Conservation (phyloP, 2,797 vertebrate genomes). For the Tiaroga cobitis region DNA sequence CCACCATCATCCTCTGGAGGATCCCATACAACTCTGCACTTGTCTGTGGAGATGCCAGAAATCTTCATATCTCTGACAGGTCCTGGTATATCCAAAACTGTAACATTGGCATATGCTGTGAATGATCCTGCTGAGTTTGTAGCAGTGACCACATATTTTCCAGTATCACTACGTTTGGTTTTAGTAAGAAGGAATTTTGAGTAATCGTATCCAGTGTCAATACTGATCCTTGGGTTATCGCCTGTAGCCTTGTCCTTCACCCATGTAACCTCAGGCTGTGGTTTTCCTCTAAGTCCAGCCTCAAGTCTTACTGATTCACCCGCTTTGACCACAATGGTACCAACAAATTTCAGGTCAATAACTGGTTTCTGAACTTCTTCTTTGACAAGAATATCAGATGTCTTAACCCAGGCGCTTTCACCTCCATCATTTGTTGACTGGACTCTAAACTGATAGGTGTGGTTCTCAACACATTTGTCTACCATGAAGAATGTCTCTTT, state of each 20-base stretch:
- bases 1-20: constrained; percentile 95
- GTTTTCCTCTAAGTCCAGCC: constrained; percentile 94
- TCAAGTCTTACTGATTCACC: constrained; percentile 95
- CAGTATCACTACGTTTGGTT: constrained; percentile 89
- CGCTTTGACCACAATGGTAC: constrained; percentile 89
- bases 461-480: constrained; percentile 91
- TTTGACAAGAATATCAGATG: constrained; percentile 90
- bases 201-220: constrained; percentile 87
- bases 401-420: constrained; percentile 95
- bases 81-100: constrained; percentile 94
- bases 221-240: constrained; percentile 91
- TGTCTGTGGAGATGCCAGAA: constrained; percentile 89
- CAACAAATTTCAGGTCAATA: constrained; percentile 90
- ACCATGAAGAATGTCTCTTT: constrained; percentile 92
- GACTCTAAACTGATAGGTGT: constrained; percentile 91
- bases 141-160: constrained; percentile 93
- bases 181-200: constrained; percentile 93
- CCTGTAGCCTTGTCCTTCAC: constrained; percentile 90
- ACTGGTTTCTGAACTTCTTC: constrained; percentile 97
- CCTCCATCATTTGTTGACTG: constrained; percentile 95
- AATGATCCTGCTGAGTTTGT: constrained; percentile 93
- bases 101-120: constrained; percentile 91
- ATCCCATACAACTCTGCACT: constrained; percentile 94
- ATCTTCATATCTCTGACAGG: constrained; percentile 90
- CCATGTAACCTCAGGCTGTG: constrained; percentile 94